These are phyloP conservation scores for Henicopernis longicauda DNA, from an alignment of 2,113 vertebrate species.

Conservation along the genomic window DNA sequence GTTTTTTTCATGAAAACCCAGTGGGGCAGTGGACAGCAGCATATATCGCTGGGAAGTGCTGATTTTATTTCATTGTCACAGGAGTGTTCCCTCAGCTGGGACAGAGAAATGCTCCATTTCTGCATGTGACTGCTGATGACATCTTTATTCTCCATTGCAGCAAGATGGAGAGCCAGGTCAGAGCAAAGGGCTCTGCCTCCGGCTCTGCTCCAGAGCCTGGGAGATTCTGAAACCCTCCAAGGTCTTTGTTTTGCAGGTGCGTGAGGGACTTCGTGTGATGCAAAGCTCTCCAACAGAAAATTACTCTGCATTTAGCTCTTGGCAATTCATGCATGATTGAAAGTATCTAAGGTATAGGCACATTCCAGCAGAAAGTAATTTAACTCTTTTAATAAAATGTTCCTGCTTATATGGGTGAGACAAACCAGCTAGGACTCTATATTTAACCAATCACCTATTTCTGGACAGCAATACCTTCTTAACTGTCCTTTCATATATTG, in stretches of 20 bases:
- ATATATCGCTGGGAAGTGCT: background rate
- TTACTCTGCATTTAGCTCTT: background rate
- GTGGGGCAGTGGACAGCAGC: background rate
- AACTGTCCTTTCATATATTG: background rate
- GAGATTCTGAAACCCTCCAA: background rate
- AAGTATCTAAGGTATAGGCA: background rate
- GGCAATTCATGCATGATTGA: background rate
- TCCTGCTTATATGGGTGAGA: background rate
- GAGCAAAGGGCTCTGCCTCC: background rate
- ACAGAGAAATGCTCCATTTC: background rate
- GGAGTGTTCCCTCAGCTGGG: background rate
- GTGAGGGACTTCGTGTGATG: background rate
- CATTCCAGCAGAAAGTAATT: background rate
- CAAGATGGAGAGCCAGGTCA: background rate
- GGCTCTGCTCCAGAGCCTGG: background rate
- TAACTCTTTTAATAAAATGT: background rate
- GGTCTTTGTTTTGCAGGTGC: background rate
- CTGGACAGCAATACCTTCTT: background rate
- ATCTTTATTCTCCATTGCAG: background rate
- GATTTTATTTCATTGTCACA: background rate
- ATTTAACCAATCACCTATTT: background rate
- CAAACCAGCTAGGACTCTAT: background rate
- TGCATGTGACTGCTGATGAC: background rate
- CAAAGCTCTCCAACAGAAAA: background rate
- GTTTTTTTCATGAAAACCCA: background rate